Evolutionary conservation across 1,140 invertebrate genomes (phyloP), one percentile per base, ranked within the genome.

Genomic region (Venturia canescens): DNA sequence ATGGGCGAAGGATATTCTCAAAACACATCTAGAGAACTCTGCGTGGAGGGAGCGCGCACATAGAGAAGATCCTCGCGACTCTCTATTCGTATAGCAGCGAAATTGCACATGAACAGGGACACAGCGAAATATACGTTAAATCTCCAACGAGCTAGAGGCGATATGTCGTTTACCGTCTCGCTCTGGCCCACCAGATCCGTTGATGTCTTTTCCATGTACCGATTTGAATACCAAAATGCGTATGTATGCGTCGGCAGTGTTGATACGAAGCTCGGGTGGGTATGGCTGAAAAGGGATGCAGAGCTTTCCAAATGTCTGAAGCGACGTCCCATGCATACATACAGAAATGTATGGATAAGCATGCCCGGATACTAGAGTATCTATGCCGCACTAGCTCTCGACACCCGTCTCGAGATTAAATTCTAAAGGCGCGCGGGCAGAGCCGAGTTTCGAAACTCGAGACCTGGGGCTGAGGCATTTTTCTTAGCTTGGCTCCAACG

Each of bases 361-460:
- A 79, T 76, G 77, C 80, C 66, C 79, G 81, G 80, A 78, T 79
- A 79, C 84, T 67, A 81, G 72, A 82, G 67, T 74, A 44, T 77
- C 66, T 66, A 50, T 77, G 82, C 81, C 82, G 75, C 82, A 67
- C 2, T 18, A 23, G 81, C 77, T 74, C 67, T 70, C 78, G 27
- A 50, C 79, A 74, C 86, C 80, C 74, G 83, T 86, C 84, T 87
- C 87, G 88, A 90, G 89, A 90, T 90, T 90, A 90, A 90, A 90
- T 90, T 90, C 89, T 89, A 88, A 89, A 87, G 86, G 86, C 83
- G 83, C 83, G 83, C 79, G 76, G 82, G 80, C 57, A 53, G n/a
- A n/a, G 38, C 57, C 78, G 63, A 78, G 78, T 86, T 79, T 86
- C 82, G 81, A 79, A 81, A 86, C 79, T 82, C 80, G 57, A 15